phyloP scores from a whole-genome alignment of 2,113 vertebrate species.

The Edolisoma coerulescens region DNA sequence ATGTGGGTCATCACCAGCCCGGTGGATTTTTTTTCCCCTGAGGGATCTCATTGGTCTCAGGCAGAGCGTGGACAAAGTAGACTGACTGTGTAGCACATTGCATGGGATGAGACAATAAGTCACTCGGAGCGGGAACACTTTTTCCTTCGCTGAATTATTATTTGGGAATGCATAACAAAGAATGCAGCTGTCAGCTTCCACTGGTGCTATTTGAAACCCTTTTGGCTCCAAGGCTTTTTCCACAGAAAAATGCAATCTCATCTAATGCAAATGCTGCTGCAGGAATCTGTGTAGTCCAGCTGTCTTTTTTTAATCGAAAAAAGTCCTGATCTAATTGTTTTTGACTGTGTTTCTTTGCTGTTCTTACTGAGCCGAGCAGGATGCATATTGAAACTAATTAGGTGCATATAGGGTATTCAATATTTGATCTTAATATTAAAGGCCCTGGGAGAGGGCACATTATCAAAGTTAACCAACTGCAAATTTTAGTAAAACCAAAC shows the following conservation, averaged over 20 bases:
- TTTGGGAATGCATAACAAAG: not conserved
- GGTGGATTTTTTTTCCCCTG: not conserved
- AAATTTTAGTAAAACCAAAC: not conserved
- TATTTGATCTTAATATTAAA: constrained; percentile 32
- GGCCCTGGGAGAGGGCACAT: constrained; percentile 12
- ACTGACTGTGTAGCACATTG: not conserved
- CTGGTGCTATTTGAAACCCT: constrained; percentile 26
- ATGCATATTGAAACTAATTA: constrained; percentile 38
- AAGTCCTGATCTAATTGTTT: constrained; percentile 5
- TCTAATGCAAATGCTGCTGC: constrained; percentile 34
- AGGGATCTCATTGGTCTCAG: not conserved
- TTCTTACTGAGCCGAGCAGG: not conserved
- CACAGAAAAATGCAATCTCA: constrained; percentile 43
- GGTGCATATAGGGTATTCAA: not conserved
- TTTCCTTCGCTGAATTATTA: not conserved
- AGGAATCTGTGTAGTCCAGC: constrained; percentile 2
- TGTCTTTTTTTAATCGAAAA: not conserved
- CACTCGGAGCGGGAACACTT: not conserved
- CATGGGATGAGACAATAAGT: not conserved
- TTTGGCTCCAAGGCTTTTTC: constrained; percentile 41
- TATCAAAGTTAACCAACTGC: not conserved
- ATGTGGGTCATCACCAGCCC: constrained; percentile 9
- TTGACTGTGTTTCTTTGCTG: constrained; percentile 11
- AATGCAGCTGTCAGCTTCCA: constrained; percentile 8
- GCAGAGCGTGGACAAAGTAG: not conserved